These are phyloP conservation scores for Gopherus evgoodei DNA, from an alignment of 2,113 vertebrate genomes.

Conservation along the genomic window DNA sequence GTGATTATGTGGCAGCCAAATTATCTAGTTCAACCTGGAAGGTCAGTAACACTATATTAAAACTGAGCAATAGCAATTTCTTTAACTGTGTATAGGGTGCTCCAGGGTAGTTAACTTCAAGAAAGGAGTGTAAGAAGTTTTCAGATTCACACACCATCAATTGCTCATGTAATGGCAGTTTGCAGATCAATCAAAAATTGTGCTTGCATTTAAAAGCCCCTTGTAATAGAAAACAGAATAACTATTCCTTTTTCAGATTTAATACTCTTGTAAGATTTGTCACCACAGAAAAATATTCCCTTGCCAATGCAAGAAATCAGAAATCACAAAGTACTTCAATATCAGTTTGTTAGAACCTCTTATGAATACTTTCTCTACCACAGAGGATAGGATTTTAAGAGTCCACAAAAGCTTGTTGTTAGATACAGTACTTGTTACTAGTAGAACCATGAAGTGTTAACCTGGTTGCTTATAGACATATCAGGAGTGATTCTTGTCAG, in stretches of 20 bases:
- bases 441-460: background rate
- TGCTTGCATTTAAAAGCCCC: background rate
- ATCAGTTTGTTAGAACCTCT: background rate
- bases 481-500: background rate
- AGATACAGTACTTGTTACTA: background rate
- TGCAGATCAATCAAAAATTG: background rate
- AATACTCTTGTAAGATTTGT: background rate
- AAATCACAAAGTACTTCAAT: background rate
- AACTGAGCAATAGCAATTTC: background rate
- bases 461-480: background rate
- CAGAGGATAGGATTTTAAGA: background rate
- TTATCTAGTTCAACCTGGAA: background rate
- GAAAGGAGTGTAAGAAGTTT: background rate
- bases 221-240: background rate
- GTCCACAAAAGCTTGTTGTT: background rate
- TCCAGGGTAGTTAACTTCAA: background rate
- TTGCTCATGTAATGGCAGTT: background rate
- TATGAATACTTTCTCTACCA: background rate
- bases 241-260: background rate
- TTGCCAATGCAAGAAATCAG: background rate
- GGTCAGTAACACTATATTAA: constrained; percentile 17
- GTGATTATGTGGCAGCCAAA: background rate
- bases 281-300: background rate
- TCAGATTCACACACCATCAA: background rate
- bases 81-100: background rate